Conservation (phyloP, 2,888 invertebrate genomes). For the Argyra leucocephala region DNA sequence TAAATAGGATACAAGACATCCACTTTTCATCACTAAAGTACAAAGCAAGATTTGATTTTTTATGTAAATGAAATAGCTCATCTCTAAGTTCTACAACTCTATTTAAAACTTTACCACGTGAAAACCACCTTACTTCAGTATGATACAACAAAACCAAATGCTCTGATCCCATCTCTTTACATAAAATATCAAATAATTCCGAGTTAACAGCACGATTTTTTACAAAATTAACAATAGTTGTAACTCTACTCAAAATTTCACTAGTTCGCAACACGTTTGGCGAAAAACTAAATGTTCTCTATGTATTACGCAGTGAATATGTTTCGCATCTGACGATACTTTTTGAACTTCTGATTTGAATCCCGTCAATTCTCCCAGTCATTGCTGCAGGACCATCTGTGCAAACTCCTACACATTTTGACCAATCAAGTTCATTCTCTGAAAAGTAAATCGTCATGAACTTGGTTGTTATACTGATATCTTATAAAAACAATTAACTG, state of each 20-base stretch:
- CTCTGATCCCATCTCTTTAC: constrained; percentile 6
- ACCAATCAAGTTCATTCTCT: constrained; percentile 15
- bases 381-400: constrained; percentile 14
- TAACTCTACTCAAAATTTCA: constrained; percentile 11
- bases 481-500: constrained; percentile 11
- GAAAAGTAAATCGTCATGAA: constrained; percentile 12
- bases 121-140: constrained; percentile 9
- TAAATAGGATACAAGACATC: constrained; percentile 7
- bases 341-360: constrained; percentile 10
- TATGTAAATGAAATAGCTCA: constrained; percentile 12
- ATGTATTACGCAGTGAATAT: constrained; percentile 16
- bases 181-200: constrained; percentile 10
- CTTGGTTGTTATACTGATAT: constrained; percentile 9
- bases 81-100: constrained; percentile 11
- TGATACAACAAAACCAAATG: background rate
- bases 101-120: constrained; percentile 10
- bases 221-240: constrained; percentile 12
- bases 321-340: constrained; percentile 7
- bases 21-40: constrained; percentile 10
- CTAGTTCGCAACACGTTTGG: constrained; percentile 14
- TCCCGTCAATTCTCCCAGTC: constrained; percentile 9
- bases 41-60: constrained; percentile 10
- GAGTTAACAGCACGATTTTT: constrained; percentile 9
- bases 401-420: constrained; percentile 13
- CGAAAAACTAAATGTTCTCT: constrained; percentile 15